Percentiles rank a stretch among this genome's conserved stretches.
phyloP scores from a whole-genome alignment of 2,888 invertebrate genomes.

The Leptinotarsa juncta region DNA sequence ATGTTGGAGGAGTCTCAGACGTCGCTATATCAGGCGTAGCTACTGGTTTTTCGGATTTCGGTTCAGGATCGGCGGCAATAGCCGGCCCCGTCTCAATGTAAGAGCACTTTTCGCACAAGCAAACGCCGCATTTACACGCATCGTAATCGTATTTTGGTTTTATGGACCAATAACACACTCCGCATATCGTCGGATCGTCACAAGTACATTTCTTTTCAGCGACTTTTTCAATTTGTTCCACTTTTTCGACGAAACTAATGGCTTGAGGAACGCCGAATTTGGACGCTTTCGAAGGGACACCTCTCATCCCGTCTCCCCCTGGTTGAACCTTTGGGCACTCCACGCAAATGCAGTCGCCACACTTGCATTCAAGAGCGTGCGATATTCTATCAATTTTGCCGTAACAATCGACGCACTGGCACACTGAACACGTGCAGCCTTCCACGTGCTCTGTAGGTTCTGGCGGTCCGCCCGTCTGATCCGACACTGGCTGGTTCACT shows the following conservation, averaged over 20 bases:
- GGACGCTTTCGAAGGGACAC: conserved; percentile 12
- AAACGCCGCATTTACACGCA: conserved; percentile 36
- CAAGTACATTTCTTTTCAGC: neutral
- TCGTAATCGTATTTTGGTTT: conserved; percentile 22
- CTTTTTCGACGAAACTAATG: neutral
- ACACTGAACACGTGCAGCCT: conserved; percentile 33
- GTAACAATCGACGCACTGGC: conserved; percentile 30
- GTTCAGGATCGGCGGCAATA: too few relatives aligned
- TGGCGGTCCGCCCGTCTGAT: too few relatives aligned
- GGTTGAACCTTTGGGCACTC: conserved; percentile 17
- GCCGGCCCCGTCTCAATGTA: conserved; percentile 14
- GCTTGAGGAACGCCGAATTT: neutral
- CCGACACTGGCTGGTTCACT: too few relatives aligned
- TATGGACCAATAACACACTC: conserved; percentile 31
- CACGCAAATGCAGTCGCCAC: conserved; percentile 36
- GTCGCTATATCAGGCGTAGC: neutral
- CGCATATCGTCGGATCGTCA: conserved; percentile 21
- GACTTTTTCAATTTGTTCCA: neutral
- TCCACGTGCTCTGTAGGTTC: neutral
- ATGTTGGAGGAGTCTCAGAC: neutral
- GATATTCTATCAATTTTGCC: neutral
- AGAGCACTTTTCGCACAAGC: conserved; percentile 27
- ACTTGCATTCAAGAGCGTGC: conserved; percentile 26
- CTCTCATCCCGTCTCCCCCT: neutral
- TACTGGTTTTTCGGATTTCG: neutral